Evolutionary conservation across 2,888 invertebrate genomes (phyloP).

Genomic region (Stenurella melanura): DNA sequence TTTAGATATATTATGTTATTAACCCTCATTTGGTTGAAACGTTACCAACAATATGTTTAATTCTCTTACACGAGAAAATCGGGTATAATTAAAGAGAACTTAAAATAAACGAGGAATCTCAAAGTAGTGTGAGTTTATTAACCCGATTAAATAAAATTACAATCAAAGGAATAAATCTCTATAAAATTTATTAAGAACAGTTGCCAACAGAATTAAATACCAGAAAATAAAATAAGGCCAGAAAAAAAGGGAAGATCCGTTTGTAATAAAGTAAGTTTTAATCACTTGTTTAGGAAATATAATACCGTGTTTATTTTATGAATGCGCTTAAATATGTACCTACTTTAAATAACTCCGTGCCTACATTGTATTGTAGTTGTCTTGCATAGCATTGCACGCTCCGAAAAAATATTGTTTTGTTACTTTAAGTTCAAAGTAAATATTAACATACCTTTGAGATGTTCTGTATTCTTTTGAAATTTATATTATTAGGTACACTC

Average conservation of each 20-base stretch:
- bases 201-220: conserved; percentile 44
- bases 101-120: neutral
- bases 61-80: neutral
- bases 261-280: conserved; percentile 40
- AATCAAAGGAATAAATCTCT: conserved; percentile 39
- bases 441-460: conserved; percentile 15
- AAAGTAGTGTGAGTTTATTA: conserved; percentile 3
- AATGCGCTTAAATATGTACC: conserved; percentile 33
- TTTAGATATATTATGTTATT: too few relatives aligned
- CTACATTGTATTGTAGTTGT: conserved; percentile 20
- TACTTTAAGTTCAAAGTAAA: conserved; percentile 29
- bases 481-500: neutral
- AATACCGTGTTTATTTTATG: conserved; percentile 42
- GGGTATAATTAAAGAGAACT: neutral
- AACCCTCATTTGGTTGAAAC: too few relatives aligned
- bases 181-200: conserved; percentile 49
- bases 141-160: conserved; percentile 20
- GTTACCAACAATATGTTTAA: neutral
- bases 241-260: conserved; percentile 22
- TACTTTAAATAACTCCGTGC: conserved; percentile 25
- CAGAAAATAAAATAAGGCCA: conserved; percentile 11
- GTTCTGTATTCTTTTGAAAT: neutral
- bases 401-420: conserved; percentile 26
- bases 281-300: conserved; percentile 41
- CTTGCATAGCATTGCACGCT: conserved; percentile 11